Percentiles rank a stretch among this genome's conserved stretches.
Evolutionary conservation across 1,140 invertebrate species (phyloP).

Genomic region (Pseudachorutes palmiensis): DNA sequence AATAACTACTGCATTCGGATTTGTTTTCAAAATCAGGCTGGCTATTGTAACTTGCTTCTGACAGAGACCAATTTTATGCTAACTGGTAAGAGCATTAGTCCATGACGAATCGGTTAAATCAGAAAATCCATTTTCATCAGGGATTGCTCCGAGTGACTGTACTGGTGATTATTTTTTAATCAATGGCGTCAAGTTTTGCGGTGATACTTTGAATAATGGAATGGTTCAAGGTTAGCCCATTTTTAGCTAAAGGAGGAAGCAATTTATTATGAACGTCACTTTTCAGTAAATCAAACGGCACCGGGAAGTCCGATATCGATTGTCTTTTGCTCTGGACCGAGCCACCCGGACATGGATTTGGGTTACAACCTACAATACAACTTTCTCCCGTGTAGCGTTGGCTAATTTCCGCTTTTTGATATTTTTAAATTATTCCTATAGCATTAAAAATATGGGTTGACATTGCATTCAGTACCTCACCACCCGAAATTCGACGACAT

Average conservation of each 20-base stretch:
- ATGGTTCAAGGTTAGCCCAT: slow-evolving; percentile 25
- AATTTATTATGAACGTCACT: not conserved
- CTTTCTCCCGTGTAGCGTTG: slow-evolving; percentile 16
- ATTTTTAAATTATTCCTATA: too few relatives aligned
- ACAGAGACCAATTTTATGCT: slow-evolving; percentile 26
- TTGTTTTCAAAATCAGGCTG: slow-evolving; percentile 17
- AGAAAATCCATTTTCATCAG: slow-evolving; percentile 3
- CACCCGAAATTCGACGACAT: too few relatives aligned
- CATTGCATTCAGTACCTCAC: too few relatives aligned
- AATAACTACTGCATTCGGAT: slow-evolving; percentile 22
- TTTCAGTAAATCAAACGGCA: slow-evolving; percentile 25
- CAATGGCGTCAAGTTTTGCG: slow-evolving; percentile 29
- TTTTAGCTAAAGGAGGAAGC: not conserved
- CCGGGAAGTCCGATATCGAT: slow-evolving; percentile 10
- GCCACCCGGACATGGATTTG: slow-evolving; percentile 32
- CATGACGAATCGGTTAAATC: too few relatives aligned
- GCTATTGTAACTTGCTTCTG: slow-evolving; percentile 29
- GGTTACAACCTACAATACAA: slow-evolving; percentile 30
- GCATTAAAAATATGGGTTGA: too few relatives aligned
- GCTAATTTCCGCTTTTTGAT: not conserved
- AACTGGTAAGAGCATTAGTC: slow-evolving; percentile 4
- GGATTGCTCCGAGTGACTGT: slow-evolving; percentile 29
- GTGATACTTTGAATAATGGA: slow-evolving; percentile 32
- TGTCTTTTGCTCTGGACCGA: slow-evolving; percentile 18
- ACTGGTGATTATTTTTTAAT: slow-evolving; percentile 22